Base-by-base conservation (phyloP, 2,888 invertebrate genomes). In the Drosophila falleni region DNA sequence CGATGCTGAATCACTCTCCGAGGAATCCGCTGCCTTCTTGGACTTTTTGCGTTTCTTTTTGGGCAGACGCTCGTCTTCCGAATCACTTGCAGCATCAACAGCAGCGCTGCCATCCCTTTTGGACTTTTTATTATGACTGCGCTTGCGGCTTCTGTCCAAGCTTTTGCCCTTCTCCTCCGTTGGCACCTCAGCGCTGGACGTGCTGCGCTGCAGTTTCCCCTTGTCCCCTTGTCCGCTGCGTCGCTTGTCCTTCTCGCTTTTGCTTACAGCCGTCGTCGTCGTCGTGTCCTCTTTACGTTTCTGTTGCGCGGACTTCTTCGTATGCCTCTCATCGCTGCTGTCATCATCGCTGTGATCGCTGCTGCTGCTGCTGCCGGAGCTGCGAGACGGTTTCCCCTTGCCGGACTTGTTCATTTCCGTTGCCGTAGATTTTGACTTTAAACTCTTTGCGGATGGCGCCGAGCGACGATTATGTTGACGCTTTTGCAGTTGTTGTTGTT, bases 1-100 rank as follows among this genome's bases (percentile, higher is more conserved):
- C 0, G 94, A 94, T 46, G 94, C 94, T 0, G 95, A 95, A 29
- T 95, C 95, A 0, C 95, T 95, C 13, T 95, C 95, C 8, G 88
- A 87, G 0, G 95, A 94, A 11, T 94, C 89, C 0, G 50, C 75
- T 5, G 87, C 84, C 81, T 93, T 93, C 63, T 93, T 92, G 9
- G 92, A 91, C 89, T 94, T 94, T 87, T 93, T 94, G 54, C 93
- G 93, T 91, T 94, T 93, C 91, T 94, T 91, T 82, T 94, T 94
- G 74, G 94, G 93, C 13, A 74, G 42, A n/a, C 74, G 86, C 9
- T 89, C 90, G 5, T 93, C 93, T 54, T 93, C 93, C 8, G 94
- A 94, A 37, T 94, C 95, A 13, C 91, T 93, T 88, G 72, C 51
- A 1, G 23, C 92, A 44, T 93, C 93, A 6, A 0, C 23, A 23